These are phyloP conservation scores for Scleropages formosus DNA, from an alignment of 2,797 vertebrate species.

Conservation along the genomic window DNA sequence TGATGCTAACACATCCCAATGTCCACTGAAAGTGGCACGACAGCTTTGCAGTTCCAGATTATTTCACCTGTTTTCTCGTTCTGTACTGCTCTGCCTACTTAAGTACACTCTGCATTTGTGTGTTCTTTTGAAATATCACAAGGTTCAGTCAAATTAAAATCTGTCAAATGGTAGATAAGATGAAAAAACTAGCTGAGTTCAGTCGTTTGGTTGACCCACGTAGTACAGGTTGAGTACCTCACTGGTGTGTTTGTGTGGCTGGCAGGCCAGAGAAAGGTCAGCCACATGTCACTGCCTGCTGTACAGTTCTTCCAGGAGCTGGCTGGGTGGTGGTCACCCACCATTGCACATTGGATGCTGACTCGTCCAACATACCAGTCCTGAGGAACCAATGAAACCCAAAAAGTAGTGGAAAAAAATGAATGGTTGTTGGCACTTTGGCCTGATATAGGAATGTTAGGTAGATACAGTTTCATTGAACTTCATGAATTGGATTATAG, in stretches of 20 bases:
- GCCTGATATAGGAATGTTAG: no score
- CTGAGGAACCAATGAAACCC: constrained; percentile 9
- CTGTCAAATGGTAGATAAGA: no score
- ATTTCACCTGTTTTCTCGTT: not conserved
- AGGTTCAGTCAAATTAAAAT: no score
- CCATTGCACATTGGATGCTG: constrained; percentile 7
- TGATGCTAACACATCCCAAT: constrained; percentile 33
- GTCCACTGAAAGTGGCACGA: constrained; percentile 31
- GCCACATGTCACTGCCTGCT: constrained; percentile 17
- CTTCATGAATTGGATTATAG: no score
- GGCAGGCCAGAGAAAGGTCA: not conserved
- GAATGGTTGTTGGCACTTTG: no score
- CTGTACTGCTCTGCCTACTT: not conserved
- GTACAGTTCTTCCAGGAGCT: not conserved
- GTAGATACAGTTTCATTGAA: no score
- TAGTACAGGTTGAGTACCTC: no score
- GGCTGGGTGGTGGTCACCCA: not conserved
- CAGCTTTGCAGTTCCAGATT: not conserved
- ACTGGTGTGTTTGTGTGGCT: no score
- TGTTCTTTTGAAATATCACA: no score
- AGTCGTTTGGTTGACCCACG: no score
- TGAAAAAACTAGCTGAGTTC: no score
- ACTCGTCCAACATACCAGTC: not conserved
- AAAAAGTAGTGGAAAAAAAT: not conserved
- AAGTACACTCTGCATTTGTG: not conserved